Conservation (phyloP, 2,888 invertebrate genomes). For the Mythimna loreyi region DNA sequence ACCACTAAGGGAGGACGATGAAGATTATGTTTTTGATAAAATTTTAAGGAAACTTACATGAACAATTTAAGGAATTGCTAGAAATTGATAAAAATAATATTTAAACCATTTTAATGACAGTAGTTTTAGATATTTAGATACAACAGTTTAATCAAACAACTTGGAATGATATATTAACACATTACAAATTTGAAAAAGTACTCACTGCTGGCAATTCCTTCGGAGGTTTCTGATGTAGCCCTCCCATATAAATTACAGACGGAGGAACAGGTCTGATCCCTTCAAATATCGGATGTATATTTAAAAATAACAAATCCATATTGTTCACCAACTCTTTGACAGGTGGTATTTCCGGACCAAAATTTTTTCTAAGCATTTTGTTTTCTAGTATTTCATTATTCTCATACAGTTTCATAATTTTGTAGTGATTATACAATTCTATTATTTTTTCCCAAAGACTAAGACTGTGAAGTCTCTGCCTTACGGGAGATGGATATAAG, state of each 20-base stretch:
- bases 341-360: slow-evolving; percentile 62
- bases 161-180: no score
- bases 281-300: slow-evolving; percentile 69
- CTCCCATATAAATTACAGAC: slow-evolving; percentile 70
- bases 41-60: no score
- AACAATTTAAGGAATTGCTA: no score
- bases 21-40: no score
- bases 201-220: slow-evolving; percentile 68
- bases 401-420: slow-evolving; percentile 13
- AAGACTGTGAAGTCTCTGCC: slow-evolving; percentile 63
- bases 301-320: slow-evolving; percentile 70
- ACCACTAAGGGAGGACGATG: no score
- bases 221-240: slow-evolving; percentile 64
- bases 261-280: slow-evolving; percentile 70
- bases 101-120: no score
- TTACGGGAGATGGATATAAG: slow-evolving; percentile 62
- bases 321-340: slow-evolving; percentile 64
- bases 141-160: no score
- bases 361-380: slow-evolving; percentile 49
- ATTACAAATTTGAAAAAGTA: slow-evolving; percentile 1
- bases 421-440: slow-evolving; percentile 61
- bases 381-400: slow-evolving; percentile 36
- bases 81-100: no score
- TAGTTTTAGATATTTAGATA: no score
- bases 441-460: slow-evolving; percentile 68